phyloP scores from a whole-genome alignment of 1,140 invertebrate species.

The Aphelenchoides avenae region DNA sequence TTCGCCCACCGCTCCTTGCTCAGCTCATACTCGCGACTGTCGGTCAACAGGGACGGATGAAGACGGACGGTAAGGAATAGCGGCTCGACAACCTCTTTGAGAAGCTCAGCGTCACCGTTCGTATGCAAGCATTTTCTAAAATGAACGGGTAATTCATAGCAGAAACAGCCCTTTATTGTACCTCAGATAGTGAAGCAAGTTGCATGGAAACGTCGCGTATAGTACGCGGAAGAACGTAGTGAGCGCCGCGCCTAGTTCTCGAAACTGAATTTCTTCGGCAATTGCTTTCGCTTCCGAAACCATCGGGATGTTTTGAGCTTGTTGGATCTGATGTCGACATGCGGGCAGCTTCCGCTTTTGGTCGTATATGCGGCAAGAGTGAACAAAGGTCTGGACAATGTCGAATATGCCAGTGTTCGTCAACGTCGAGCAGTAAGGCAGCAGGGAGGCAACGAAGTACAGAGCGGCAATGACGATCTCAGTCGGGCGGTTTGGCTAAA shows the following conservation, averaged over 20 bases:
- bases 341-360: background rate
- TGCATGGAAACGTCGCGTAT: conserved; percentile 6
- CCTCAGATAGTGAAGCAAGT: background rate
- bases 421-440: conserved; percentile 3
- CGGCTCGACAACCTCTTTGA: background rate
- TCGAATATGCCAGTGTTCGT: background rate
- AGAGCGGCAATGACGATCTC: conserved; percentile 7
- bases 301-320: background rate
- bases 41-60: background rate
- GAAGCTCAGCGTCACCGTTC: background rate
- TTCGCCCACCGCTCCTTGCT: background rate
- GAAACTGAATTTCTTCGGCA: too few species aligned
- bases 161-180: background rate
- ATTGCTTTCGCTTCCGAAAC: too few species aligned
- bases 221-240: conserved; percentile 2
- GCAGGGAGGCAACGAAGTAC: background rate
- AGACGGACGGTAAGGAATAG: background rate
- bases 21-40: conserved; percentile 2
- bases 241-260: too few species aligned
- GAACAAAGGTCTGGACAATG: background rate
- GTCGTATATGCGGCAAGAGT: background rate
- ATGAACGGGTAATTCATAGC: background rate
- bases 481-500: background rate
- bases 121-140: background rate
- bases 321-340: background rate